Base-by-base conservation (phyloP, 2,888 invertebrate genomes). In the Synanthedon vespiformis region DNA sequence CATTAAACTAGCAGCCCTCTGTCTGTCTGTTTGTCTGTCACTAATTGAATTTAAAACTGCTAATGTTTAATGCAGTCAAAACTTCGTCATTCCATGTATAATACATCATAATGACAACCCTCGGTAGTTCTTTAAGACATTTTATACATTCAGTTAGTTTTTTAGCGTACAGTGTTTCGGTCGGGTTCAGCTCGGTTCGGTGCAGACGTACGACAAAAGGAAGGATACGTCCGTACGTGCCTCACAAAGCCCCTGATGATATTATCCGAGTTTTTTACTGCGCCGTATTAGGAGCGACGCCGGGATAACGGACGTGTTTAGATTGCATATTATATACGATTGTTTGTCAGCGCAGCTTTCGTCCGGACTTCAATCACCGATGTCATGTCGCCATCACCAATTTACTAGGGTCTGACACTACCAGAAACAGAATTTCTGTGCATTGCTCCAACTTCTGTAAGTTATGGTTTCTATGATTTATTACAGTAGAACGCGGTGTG, bases 151-250 rank as follows among this genome's bases (percentile, higher is more conserved):
- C 40, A n/a, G 12, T 48, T 16, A 22, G 40, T 16, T 22, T 18
- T 22, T 8, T 27, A 40, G 22, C 18, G 14, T 13, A 49, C 18
- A 50, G 51, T 48, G 48, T 51, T n/a, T 14, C 44, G 34, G 48
- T 53, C 44, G 40, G 49, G 51, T 51, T 54, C 51, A 44, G 6
- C 22, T n/a, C 51, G n/a, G 16, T 41, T 11, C 58, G 58, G 54
- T 54, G 58, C 57, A 50, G 56, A 40, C 48, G 48, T 51, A 64
- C 71, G 72, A 81, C 82, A 80, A 84, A 77, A 73, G 80, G 77
- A 77, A 83, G 84, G 81, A 80, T 80, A 53, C 54, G 69, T 62
- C 63, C 60, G 79, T 77, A 86, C 86, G 86, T 87, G 86, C 70
- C 67, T 64, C 74, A 85, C 84, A 87, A 86, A 76, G 77, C 70